Conservation (phyloP, 2,888 invertebrate genomes). For the Vandiemenella viatica region DNA sequence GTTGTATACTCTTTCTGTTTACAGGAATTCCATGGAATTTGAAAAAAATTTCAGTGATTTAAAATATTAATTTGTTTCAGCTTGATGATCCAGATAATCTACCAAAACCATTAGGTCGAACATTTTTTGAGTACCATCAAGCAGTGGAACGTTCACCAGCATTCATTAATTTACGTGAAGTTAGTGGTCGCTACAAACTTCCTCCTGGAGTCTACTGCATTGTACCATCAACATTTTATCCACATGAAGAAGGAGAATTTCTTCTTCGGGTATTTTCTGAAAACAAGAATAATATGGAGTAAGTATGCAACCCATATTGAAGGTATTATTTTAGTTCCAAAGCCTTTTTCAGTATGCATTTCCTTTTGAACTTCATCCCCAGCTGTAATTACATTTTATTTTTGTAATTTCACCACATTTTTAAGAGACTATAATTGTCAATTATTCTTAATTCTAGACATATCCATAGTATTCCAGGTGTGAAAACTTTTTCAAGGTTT, state of each 20-base stretch:
- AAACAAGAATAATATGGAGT: constrained; percentile 22
- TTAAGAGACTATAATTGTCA: too few relatives aligned
- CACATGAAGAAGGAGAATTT: constrained; percentile 38
- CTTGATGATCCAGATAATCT: constrained; percentile 22
- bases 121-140: constrained; percentile 37
- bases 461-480: too few relatives aligned
- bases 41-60: neutral
- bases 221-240: constrained; percentile 39
- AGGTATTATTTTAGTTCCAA: too few relatives aligned
- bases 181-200: constrained; percentile 36
- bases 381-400: too few relatives aligned
- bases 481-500: too few relatives aligned
- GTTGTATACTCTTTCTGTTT: too few relatives aligned
- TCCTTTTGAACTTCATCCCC: too few relatives aligned
- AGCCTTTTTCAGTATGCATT: too few relatives aligned
- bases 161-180: constrained; percentile 39
- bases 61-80: constrained; percentile 13
- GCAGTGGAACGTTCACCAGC: constrained; percentile 32
- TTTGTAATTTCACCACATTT: too few relatives aligned
- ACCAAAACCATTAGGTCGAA: constrained; percentile 28
- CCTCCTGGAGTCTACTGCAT: constrained; percentile 38
- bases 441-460: too few relatives aligned
- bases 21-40: neutral
- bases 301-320: constrained; percentile 11
- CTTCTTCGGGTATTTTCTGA: constrained; percentile 39